phyloP scores from a whole-genome alignment of 2,888 invertebrate species.

The Drosophila borborema region DNA sequence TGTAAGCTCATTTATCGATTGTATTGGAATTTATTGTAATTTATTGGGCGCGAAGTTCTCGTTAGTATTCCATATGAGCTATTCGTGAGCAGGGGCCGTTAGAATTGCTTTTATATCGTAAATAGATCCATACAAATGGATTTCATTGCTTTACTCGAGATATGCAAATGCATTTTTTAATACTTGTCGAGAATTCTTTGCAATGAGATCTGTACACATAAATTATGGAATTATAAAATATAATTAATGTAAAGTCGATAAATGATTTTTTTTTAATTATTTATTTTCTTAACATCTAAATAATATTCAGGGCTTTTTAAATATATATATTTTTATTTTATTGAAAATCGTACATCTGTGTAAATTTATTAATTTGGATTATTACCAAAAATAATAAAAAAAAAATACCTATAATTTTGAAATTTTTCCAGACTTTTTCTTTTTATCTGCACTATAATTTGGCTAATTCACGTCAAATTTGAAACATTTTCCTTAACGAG shows the following conservation, averaged over 20 bases:
- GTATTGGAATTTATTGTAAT: constrained; percentile 61
- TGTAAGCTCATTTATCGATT: constrained; percentile 40
- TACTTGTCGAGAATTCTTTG: background rate
- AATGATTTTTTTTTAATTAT: background rate
- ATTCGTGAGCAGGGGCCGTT: background rate
- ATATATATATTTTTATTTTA: no score
- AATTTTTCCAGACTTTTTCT: background rate
- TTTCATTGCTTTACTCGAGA: background rate
- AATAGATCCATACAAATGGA: background rate
- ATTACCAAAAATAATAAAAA: background rate
- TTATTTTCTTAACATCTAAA: background rate
- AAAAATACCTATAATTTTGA: background rate
- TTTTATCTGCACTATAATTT: background rate
- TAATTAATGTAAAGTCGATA: background rate
- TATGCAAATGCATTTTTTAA: background rate
- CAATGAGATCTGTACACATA: background rate
- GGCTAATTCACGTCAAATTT: background rate
- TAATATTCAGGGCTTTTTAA: no score
- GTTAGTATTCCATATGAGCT: constrained; percentile 28
- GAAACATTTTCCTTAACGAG: background rate
- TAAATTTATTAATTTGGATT: background rate
- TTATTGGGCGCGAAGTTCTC: constrained; percentile 4
- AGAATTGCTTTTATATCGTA: background rate
- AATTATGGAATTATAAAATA: background rate
- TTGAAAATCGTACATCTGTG: background rate